Conservation (phyloP, 1,140 invertebrate genomes). For the Trachymyrmex cornetzi region DNA sequence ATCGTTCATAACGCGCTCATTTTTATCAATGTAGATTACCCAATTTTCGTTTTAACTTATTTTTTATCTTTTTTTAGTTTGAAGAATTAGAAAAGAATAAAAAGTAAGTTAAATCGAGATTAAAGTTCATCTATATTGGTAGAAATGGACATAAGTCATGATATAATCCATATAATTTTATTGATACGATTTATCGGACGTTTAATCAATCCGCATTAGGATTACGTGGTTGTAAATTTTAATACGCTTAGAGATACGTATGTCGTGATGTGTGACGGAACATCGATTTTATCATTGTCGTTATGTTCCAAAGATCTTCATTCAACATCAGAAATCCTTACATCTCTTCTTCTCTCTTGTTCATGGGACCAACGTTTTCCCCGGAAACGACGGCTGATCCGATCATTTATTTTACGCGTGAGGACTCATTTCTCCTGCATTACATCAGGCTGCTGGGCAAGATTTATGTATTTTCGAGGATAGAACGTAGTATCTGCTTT, state of each 20-base stretch:
- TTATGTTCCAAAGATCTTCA: slow-evolving; percentile 10
- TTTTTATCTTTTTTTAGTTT: no score
- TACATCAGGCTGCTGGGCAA: slow-evolving; percentile 65
- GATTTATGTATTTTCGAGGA: slow-evolving; percentile 83
- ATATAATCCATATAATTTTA: slow-evolving; percentile 17
- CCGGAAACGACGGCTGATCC: slow-evolving; percentile 68
- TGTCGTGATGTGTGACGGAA: neutral
- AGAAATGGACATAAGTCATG: neutral
- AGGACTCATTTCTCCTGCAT: slow-evolving; percentile 72
- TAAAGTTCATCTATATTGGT: no score
- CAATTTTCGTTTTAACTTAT: no score
- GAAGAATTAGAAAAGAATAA: no score
- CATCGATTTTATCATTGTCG: slow-evolving; percentile 54
- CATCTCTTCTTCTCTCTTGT: neutral
- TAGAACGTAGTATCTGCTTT: slow-evolving; percentile 81
- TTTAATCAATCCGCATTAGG: neutral
- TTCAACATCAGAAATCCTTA: neutral
- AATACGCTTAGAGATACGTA: slow-evolving; percentile 16
- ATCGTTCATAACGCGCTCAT: neutral
- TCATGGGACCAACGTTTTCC: slow-evolving; percentile 29
- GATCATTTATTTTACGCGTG: slow-evolving; percentile 75
- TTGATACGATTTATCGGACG: neutral
- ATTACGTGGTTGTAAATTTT: slow-evolving; percentile 19
- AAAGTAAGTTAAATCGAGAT: no score
- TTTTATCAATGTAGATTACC: no score